Evolutionary conservation across 1,140 invertebrate species (phyloP), one percentile per base, ranked within the genome.

Genomic region (Caenorhabditis tropicalis): DNA sequence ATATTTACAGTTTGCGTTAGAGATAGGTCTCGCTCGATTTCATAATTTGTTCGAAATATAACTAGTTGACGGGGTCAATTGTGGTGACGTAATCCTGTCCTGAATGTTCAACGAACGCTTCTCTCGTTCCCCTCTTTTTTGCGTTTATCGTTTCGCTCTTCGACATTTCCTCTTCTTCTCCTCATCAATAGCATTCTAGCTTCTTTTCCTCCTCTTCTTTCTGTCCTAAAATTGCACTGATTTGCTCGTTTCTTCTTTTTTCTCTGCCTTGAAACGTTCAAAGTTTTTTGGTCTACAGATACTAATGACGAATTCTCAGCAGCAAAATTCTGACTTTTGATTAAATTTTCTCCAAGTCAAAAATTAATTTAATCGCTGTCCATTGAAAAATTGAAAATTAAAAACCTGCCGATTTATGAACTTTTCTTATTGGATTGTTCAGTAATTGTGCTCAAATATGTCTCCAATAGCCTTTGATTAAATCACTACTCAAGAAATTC

Each of bases 1-100:
- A 21, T 65, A 74, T 39, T 43, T 39, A 74, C 65, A 74, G 65
- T 74, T 74, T 46, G 33, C 21, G 36, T 43, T 74, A 43, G 65
- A 74, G 65, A 65, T 65, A 19, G 12, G 29, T 33, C 16, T 65
- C 31, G 16, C 33, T 21, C 36, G 65, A 74, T 74, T 74, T n/a
- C 16, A 65, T 65, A 5, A 36, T 19, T 65, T 6, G 31, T 33
- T 36, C 29, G 29, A 16, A 21, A 36, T 0, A n/a, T 10, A 33
- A 33, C 58, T 33, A 65, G 24, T 27, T 56, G 53, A 24, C 6
- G 3, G 29, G 58, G 58, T 65, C 31, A 33, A 65, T 7, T 65
- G 15, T 65, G 31, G 7, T 65, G 58, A 36, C 58, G 29, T 65
- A 65, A 65, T 65, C 31, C 58, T 33, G 16, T 4, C 48, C n/a